Conservation (phyloP, 2,888 invertebrate genomes). For the Psococerastis gibbosa region DNA sequence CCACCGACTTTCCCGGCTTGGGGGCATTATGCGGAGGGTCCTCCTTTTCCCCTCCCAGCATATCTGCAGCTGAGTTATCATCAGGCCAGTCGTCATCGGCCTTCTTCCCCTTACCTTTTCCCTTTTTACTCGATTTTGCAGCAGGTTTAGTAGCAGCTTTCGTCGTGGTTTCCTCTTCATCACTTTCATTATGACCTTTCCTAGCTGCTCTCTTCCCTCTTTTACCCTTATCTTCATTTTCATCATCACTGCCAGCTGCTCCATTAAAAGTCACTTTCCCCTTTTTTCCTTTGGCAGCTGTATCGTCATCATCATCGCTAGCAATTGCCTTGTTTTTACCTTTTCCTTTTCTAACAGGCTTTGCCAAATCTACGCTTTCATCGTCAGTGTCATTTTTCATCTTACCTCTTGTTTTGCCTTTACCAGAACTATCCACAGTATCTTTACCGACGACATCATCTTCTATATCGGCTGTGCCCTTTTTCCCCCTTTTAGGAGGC, state of each 20-base stretch:
- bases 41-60: constrained; percentile 19
- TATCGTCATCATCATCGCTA: too few species aligned
- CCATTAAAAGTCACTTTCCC: too few species aligned
- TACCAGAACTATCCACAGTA: neutral
- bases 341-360: constrained; percentile 6
- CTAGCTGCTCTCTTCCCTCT: constrained; percentile 8
- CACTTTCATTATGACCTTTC: too few species aligned
- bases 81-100: constrained; percentile 29
- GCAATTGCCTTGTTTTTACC: constrained; percentile 9
- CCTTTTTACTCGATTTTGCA: constrained; percentile 17
- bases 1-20: too few species aligned
- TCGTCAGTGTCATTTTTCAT: constrained; percentile 14
- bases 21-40: too few species aligned
- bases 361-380: constrained; percentile 16
- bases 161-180: constrained; percentile 18
- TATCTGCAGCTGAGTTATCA: constrained; percentile 31
- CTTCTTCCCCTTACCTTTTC: constrained; percentile 17
- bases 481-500: neutral
- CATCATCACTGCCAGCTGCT: constrained; percentile 23
- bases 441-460: neutral
- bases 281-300: too few species aligned
- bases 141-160: constrained; percentile 17
- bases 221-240: constrained; percentile 21
- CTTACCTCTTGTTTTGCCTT: neutral
- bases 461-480: neutral